These are phyloP conservation scores for Gadopsis marmoratus DNA, from an alignment of 2,797 vertebrate species.

Conservation along the genomic window DNA sequence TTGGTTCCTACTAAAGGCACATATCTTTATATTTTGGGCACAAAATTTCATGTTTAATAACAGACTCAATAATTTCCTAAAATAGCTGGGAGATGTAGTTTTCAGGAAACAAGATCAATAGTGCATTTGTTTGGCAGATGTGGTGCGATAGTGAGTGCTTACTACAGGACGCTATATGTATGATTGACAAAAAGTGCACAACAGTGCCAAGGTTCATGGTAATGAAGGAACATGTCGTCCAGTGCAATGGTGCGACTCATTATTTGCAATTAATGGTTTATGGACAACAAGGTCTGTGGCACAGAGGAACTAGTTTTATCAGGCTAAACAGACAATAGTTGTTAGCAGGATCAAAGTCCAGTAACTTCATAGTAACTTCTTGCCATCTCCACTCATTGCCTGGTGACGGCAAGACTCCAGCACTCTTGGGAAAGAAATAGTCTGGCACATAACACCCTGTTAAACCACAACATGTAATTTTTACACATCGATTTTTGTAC, in stretches of 20 bases:
- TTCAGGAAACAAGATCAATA: not conserved
- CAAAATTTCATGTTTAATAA: not conserved
- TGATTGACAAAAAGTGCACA: constrained; percentile 5
- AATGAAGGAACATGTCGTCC: constrained; percentile 16
- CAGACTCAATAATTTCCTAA: not conserved
- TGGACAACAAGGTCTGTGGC: constrained; percentile 2
- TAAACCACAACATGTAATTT: not conserved
- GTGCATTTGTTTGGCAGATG: not conserved
- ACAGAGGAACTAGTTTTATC: constrained; percentile 1
- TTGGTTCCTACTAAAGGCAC: not conserved
- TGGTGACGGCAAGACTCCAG: not conserved
- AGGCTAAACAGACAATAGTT: constrained; percentile 2
- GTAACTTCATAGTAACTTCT: not conserved
- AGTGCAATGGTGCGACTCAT: constrained; percentile 19
- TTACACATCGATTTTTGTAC: not conserved
- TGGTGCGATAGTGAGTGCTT: not conserved
- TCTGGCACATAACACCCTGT: not conserved
- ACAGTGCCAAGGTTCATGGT: constrained; percentile 17
- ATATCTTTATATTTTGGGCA: not conserved
- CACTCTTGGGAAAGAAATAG: not conserved
- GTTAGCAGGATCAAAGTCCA: not conserved
- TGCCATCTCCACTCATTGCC: not conserved
- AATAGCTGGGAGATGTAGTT: not conserved
- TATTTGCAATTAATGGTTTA: constrained; percentile 14
- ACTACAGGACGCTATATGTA: not conserved